These are phyloP conservation scores for Nebria brevicollis DNA, from an alignment of 2,888 invertebrate species.

Conservation along the genomic window DNA sequence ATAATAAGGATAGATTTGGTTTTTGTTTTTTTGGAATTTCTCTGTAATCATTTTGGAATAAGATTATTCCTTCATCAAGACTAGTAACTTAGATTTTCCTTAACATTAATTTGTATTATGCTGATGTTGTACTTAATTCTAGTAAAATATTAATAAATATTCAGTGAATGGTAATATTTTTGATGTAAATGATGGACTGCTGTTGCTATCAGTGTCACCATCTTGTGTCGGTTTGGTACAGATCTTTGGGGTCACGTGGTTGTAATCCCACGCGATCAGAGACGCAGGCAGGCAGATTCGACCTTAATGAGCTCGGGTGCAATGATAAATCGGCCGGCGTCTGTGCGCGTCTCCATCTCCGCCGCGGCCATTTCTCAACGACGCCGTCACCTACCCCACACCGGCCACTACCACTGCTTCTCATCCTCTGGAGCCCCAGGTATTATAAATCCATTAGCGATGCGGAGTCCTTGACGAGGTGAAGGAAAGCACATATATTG, in stretches of 20 bases:
- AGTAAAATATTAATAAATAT: neutral
- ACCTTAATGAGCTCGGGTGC: slow-evolving; percentile 63
- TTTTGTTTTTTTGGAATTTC: too few relatives aligned
- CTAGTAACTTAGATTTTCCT: neutral
- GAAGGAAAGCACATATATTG: slow-evolving; percentile 37
- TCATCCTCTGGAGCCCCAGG: slow-evolving; percentile 22
- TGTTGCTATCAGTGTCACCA: neutral
- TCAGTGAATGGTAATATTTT: neutral
- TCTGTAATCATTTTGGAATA: too few relatives aligned
- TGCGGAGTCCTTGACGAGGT: slow-evolving; percentile 34
- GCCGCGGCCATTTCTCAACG: slow-evolving; percentile 58
- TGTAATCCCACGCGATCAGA: slow-evolving; percentile 59
- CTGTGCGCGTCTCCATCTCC: slow-evolving; percentile 62
- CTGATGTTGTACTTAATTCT: neutral
- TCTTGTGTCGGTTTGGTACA: neutral
- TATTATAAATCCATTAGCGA: slow-evolving; percentile 44
- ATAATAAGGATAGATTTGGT: too few relatives aligned
- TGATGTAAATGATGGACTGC: neutral
- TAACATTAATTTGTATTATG: neutral
- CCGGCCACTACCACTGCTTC: neutral
- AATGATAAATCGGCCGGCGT: slow-evolving; percentile 65
- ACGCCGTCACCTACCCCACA: slow-evolving; percentile 15
- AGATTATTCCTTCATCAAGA: too few relatives aligned
- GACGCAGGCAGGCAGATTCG: slow-evolving; percentile 59
- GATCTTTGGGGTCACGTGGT: slow-evolving; percentile 14